Conservation (phyloP, 2,797 vertebrate genomes). For the Sebastes iracundus region DNA sequence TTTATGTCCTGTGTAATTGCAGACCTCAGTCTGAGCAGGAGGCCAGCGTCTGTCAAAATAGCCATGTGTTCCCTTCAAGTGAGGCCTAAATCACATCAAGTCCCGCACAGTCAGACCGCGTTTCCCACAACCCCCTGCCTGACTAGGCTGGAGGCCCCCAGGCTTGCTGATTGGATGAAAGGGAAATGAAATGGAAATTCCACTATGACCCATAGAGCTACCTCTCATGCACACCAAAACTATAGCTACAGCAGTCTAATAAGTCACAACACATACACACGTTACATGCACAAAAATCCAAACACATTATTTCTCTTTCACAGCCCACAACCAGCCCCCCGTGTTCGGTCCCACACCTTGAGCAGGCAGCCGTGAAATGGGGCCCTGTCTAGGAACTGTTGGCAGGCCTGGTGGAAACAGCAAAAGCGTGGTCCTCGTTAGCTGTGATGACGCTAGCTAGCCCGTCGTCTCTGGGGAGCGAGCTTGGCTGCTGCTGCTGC, state of each 20-base stretch:
- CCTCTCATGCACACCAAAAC: slow-evolving; percentile 22
- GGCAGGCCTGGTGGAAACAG: slow-evolving; percentile 73
- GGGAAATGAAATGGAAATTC: slow-evolving; percentile 65
- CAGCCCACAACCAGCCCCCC: slow-evolving; percentile 48
- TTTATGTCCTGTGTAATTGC: slow-evolving; percentile 84
- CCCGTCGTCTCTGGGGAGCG: slow-evolving; percentile 37
- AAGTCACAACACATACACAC: slow-evolving; percentile 24
- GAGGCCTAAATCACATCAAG: slow-evolving; percentile 77
- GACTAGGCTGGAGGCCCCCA: slow-evolving; percentile 41
- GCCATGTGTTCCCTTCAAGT: slow-evolving; percentile 58
- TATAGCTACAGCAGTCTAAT: slow-evolving; percentile 35
- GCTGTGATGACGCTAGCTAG: slow-evolving; percentile 62
- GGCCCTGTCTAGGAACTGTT: slow-evolving; percentile 69
- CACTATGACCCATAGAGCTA: slow-evolving; percentile 35
- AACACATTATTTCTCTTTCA: slow-evolving; percentile 60
- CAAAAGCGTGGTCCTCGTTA: slow-evolving; percentile 75
- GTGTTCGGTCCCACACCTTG: slow-evolving; percentile 66
- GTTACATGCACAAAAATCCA: slow-evolving; percentile 33
- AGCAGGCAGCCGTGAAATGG: slow-evolving; percentile 72
- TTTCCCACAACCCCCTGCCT: slow-evolving; percentile 72
- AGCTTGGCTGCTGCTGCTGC: slow-evolving; percentile 59
- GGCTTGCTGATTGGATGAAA: slow-evolving; percentile 61
- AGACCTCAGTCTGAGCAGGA: slow-evolving; percentile 77
- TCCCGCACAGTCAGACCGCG: slow-evolving; percentile 51
- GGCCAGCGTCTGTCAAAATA: slow-evolving; percentile 78